phyloP scores from a whole-genome alignment of 1,140 invertebrate genomes.

The Danaus melanippus region DNA sequence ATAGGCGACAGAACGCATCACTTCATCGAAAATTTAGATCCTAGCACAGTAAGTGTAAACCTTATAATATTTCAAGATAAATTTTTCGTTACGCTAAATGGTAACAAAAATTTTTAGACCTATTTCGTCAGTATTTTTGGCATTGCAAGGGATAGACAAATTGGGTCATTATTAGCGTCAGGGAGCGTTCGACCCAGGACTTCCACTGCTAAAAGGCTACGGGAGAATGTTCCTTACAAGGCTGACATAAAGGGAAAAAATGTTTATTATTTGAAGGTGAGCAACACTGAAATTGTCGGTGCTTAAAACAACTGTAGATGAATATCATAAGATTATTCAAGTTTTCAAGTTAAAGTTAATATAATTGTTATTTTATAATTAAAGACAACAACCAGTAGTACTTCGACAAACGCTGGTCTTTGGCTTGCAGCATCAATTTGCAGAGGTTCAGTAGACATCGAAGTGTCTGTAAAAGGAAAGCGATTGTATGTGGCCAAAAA shows the following conservation, averaged over 20 bases:
- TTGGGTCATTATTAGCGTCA: slow-evolving; percentile 43
- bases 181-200: slow-evolving; percentile 41
- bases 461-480: slow-evolving; percentile 53
- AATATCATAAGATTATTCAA: background rate
- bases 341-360: no score
- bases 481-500: slow-evolving; percentile 41
- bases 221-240: slow-evolving; percentile 41
- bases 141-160: slow-evolving; percentile 38
- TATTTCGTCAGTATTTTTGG: slow-evolving; percentile 53
- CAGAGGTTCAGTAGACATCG: slow-evolving; percentile 51
- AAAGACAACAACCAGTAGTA: slow-evolving; percentile 34
- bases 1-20: slow-evolving; percentile 72
- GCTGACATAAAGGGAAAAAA: slow-evolving; percentile 43
- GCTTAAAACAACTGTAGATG: background rate
- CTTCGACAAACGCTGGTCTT: slow-evolving; percentile 28
- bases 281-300: slow-evolving; percentile 1
- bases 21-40: slow-evolving; percentile 71
- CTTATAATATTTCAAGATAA: background rate
- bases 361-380: slow-evolving; percentile 9
- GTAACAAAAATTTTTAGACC: slow-evolving; percentile 27
- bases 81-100: background rate
- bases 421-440: slow-evolving; percentile 51
- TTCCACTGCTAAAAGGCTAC: slow-evolving; percentile 43
- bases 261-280: slow-evolving; percentile 58
- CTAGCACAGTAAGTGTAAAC: slow-evolving; percentile 51